Evolutionary conservation across 2,888 invertebrate species (phyloP).

Genomic region (Drosophila seclusa): DNA sequence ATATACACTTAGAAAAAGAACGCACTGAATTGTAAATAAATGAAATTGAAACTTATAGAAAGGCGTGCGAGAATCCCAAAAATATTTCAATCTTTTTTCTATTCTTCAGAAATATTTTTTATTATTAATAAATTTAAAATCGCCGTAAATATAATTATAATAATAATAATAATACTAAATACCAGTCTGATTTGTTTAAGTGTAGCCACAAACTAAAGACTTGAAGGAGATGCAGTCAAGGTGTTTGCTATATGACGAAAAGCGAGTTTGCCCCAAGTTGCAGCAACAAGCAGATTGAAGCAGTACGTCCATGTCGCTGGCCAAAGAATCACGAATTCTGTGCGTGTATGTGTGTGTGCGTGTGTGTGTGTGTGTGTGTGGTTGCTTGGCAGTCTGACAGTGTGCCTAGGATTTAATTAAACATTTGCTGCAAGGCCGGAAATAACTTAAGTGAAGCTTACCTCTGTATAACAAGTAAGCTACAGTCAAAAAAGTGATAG

Average conservation of each 20-base stretch:
- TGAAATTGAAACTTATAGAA: not conserved
- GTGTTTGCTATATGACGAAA: constrained; percentile 1
- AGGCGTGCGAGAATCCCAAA: not conserved
- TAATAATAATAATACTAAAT: not conserved
- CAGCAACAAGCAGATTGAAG: constrained; percentile 9
- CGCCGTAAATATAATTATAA: not conserved
- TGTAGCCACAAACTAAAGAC: constrained; percentile 49
- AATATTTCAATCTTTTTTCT: not conserved
- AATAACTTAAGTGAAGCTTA: constrained; percentile 59
- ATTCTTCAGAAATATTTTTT: not conserved
- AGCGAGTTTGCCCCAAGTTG: not conserved
- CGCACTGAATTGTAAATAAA: not conserved
- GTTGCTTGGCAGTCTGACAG: not conserved
- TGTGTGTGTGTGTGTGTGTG: constrained; percentile 1
- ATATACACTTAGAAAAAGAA: constrained; percentile 25
- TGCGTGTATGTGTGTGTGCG: not conserved
- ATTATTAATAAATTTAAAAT: not conserved
- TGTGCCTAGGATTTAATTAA: constrained; percentile 65
- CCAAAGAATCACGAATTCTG: not conserved
- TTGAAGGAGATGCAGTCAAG: constrained; percentile 31
- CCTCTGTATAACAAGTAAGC: constrained; percentile 25
- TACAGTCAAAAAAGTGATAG: not conserved
- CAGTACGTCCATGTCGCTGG: not conserved
- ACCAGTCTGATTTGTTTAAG: not conserved
- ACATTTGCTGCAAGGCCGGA: constrained; percentile 67